These are phyloP conservation scores for Drosophila murphyi DNA, from an alignment of 1,140 invertebrate genomes.

Conservation along the genomic window DNA sequence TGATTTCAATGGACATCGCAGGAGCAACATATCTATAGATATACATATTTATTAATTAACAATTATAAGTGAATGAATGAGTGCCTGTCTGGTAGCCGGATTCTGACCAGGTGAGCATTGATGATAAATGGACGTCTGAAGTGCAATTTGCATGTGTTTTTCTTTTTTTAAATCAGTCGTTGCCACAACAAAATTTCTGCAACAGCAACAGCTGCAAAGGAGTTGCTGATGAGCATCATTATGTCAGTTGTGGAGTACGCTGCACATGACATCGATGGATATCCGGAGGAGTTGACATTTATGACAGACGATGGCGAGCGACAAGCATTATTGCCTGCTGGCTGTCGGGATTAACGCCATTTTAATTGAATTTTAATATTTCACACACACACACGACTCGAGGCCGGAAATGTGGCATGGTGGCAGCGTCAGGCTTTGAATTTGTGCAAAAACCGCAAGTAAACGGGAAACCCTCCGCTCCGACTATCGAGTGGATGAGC, in stretches of 20 bases:
- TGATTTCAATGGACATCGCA: slow-evolving; percentile 30
- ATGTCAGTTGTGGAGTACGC: slow-evolving; percentile 54
- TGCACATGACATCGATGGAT: slow-evolving; percentile 59
- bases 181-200: slow-evolving; percentile 19
- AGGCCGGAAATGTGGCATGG: slow-evolving; percentile 63
- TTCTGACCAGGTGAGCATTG: slow-evolving; percentile 28
- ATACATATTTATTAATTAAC: slow-evolving; percentile 79
- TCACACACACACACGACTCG: slow-evolving; percentile 76
- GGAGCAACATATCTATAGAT: slow-evolving; percentile 26
- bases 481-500: slow-evolving; percentile 31
- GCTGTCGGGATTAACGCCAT: slow-evolving; percentile 81
- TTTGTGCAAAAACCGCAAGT: slow-evolving; percentile 69
- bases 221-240: slow-evolving; percentile 75
- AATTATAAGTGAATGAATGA: slow-evolving; percentile 63
- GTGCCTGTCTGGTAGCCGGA: slow-evolving; percentile 12
- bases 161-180: slow-evolving; percentile 60
- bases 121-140: slow-evolving; percentile 77
- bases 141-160: slow-evolving; percentile 75
- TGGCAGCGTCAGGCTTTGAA: slow-evolving; percentile 48
- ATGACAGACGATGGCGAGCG: slow-evolving; percentile 59
- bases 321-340: slow-evolving; percentile 53
- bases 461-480: slow-evolving; percentile 46
- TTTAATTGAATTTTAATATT: slow-evolving; percentile 85
- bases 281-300: slow-evolving; percentile 76
- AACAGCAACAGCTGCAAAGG: neutral